Conservation (phyloP, 2,888 invertebrate species). For the Tipula vernalis region DNA sequence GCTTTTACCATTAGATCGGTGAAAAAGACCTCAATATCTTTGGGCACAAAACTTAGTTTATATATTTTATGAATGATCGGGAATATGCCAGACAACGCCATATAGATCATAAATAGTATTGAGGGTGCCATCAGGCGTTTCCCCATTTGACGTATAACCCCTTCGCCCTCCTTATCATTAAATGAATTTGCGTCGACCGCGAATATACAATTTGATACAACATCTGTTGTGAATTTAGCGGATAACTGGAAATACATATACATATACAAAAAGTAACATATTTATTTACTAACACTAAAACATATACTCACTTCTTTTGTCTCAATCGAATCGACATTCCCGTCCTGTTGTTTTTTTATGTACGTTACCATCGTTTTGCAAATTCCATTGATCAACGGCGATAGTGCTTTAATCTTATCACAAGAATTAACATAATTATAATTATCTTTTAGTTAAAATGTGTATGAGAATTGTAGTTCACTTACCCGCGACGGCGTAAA, state of each 20-base stretch:
- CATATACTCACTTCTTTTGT: conserved; percentile 29
- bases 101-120: conserved; percentile 18
- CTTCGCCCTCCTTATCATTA: conserved; percentile 18
- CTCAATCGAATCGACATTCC: conserved; percentile 29
- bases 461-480: background rate
- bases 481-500: conserved; percentile 38
- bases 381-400: conserved; percentile 36
- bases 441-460: background rate
- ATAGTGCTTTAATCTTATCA: conserved; percentile 36
- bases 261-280: background rate
- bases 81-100: conserved; percentile 21
- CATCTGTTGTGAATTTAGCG: conserved; percentile 33
- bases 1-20: conserved; percentile 23
- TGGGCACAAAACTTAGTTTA: conserved; percentile 20
- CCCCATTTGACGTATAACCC: conserved; percentile 25
- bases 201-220: conserved; percentile 36
- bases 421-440: background rate
- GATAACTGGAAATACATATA: conserved; percentile 21
- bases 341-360: conserved; percentile 26
- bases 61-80: conserved; percentile 22
- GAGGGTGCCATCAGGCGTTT: conserved; percentile 25
- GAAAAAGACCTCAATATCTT: conserved; percentile 44
- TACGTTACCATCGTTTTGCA: conserved; percentile 32
- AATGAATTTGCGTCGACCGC: conserved; percentile 36
- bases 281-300: background rate